These are phyloP conservation scores for Mactromeris polynyma DNA, from an alignment of 2,888 invertebrate species.

Conservation along the genomic window DNA sequence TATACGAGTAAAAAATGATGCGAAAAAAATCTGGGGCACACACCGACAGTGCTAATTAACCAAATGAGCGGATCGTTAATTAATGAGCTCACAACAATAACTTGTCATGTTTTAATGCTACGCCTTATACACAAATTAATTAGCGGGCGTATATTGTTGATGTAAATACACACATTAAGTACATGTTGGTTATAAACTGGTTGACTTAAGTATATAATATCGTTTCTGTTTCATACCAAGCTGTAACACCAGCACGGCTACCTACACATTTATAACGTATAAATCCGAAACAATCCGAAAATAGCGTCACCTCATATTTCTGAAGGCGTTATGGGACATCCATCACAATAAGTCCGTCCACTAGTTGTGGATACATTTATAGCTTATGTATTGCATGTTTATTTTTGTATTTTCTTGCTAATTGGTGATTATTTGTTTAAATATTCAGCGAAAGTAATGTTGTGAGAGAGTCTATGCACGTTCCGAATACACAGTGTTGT, in stretches of 20 bases:
- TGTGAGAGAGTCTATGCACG: too few relatives aligned
- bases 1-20: neutral
- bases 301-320: neutral
- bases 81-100: neutral
- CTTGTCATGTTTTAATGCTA: constrained; percentile 22
- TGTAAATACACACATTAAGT: neutral
- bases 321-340: neutral
- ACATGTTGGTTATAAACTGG: neutral
- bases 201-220: neutral
- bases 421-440: too few relatives aligned
- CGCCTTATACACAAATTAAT: constrained; percentile 40
- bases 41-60: constrained; percentile 20
- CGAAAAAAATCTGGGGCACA: neutral
- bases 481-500: too few relatives aligned
- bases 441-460: too few relatives aligned
- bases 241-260: neutral
- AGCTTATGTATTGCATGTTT: neutral
- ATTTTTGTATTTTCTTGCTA: too few relatives aligned
- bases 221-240: neutral
- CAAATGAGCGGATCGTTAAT: neutral
- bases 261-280: neutral
- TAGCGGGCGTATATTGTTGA: constrained; percentile 17
- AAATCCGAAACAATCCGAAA: neutral
- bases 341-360: neutral
- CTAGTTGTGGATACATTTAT: neutral